Conservation (phyloP, 1,140 invertebrate species). For the Trissolcus basalis region DNA sequence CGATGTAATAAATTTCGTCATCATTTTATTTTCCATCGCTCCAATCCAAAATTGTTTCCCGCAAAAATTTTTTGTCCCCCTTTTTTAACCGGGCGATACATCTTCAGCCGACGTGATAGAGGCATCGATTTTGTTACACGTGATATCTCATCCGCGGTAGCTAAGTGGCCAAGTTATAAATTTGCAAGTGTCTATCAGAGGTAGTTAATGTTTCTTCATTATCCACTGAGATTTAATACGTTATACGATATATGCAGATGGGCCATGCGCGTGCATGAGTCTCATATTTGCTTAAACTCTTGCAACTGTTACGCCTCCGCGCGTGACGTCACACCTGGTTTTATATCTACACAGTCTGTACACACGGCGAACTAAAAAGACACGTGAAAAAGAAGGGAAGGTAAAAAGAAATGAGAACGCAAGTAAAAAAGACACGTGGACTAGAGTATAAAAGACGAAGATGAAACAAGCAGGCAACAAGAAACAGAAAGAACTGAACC, state of each 20-base stretch:
- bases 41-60: too few species aligned
- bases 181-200: constrained; percentile 23
- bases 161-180: constrained; percentile 16
- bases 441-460: constrained; percentile 15
- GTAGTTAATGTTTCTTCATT: constrained; percentile 48
- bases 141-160: too few species aligned
- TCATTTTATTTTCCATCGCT: too few species aligned
- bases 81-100: too few species aligned
- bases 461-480: constrained; percentile 8
- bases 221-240: constrained; percentile 49
- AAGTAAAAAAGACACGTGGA: constrained; percentile 42
- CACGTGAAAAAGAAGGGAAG: constrained; percentile 13
- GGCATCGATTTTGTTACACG: too few species aligned
- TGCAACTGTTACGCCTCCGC: constrained; percentile 71
- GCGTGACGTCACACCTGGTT: constrained; percentile 70
- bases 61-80: too few species aligned
- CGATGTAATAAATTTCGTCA: too few species aligned
- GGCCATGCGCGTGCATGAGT: constrained; percentile 42
- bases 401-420: constrained; percentile 53
- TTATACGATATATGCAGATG: constrained; percentile 29
- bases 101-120: too few species aligned
- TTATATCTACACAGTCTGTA: constrained; percentile 50
- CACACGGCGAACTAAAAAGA: constrained; percentile 49
- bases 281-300: constrained; percentile 54
- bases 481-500: constrained; percentile 69